These are phyloP conservation scores for Phalloptychus januarius DNA, from an alignment of 2,797 vertebrate species.

Conservation along the genomic window DNA sequence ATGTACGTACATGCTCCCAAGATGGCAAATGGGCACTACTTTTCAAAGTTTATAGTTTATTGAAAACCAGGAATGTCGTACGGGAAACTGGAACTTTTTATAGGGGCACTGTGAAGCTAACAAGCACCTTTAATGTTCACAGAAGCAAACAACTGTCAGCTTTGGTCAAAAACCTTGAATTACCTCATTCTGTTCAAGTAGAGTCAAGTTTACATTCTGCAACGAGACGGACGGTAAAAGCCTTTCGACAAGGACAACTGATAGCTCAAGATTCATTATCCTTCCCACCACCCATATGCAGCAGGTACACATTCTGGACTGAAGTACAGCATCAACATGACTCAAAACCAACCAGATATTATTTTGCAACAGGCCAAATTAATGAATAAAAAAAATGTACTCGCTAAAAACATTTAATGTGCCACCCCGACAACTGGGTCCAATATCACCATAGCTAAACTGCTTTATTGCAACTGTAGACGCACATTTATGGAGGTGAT, in stretches of 20 bases:
- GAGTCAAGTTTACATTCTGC: constrained; percentile 8
- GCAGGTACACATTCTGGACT: background rate
- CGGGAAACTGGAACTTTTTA: constrained; percentile 65
- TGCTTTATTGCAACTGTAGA: constrained; percentile 17
- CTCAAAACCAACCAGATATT: constrained; percentile 10
- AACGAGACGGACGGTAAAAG: constrained; percentile 5
- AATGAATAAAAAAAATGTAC: background rate
- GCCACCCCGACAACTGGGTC: constrained; percentile 13
- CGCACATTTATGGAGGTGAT: constrained; percentile 9
- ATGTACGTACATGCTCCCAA: constrained; percentile 42
- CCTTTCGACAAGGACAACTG: constrained; percentile 18
- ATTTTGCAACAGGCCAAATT: constrained; percentile 2
- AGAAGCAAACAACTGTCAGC: constrained; percentile 48
- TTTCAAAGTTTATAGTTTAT: constrained; percentile 49
- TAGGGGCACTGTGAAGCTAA: constrained; percentile 41
- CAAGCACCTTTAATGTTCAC: constrained; percentile 51
- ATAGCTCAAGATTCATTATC: background rate
- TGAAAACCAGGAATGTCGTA: constrained; percentile 63
- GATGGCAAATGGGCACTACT: constrained; percentile 40
- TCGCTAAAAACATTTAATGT: constrained; percentile 21
- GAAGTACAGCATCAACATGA: constrained; percentile 7
- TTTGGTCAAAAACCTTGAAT: constrained; percentile 26
- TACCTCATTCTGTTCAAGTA: constrained; percentile 16
- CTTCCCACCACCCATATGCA: background rate
- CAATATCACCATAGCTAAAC: constrained; percentile 7